Evolutionary conservation across 2,113 vertebrate species (phyloP).

Genomic region (Panthera tigris): DNA sequence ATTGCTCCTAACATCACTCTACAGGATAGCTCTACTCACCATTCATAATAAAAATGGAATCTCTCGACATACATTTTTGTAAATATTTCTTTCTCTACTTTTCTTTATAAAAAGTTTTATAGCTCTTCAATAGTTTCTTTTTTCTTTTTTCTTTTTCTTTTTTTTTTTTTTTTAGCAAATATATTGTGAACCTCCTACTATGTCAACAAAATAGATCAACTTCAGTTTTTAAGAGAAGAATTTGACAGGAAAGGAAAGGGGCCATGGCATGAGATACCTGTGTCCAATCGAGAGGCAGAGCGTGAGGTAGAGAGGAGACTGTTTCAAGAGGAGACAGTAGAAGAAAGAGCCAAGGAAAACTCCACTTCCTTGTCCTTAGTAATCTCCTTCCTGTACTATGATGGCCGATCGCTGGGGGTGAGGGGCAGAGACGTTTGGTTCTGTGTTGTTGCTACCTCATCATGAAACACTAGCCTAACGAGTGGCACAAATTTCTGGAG

Average conservation of each 20-base stretch:
- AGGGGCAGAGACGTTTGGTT: background rate
- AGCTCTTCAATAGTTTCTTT: background rate
- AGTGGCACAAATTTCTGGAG: background rate
- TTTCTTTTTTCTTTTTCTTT: background rate
- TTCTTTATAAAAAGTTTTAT: background rate
- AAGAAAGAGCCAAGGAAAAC: background rate
- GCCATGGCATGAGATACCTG: background rate
- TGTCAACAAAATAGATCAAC: background rate
- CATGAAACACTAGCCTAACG: background rate
- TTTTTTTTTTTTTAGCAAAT: background rate
- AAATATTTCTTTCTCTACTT: background rate
- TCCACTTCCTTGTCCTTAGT: background rate
- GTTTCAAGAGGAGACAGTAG: background rate
- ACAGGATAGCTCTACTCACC: background rate
- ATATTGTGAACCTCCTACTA: background rate
- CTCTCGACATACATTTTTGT: background rate
- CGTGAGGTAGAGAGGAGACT: background rate
- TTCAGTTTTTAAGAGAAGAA: background rate
- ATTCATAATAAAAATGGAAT: background rate
- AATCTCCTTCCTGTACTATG: rapidly evolving
- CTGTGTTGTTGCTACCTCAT: background rate
- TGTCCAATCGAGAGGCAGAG: background rate
- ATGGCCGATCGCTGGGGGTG: background rate
- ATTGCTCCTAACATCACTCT: background rate
- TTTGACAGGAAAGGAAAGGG: background rate